Base-by-base conservation (phyloP, 2,113 vertebrate species). In the Sardina pilchardus region DNA sequence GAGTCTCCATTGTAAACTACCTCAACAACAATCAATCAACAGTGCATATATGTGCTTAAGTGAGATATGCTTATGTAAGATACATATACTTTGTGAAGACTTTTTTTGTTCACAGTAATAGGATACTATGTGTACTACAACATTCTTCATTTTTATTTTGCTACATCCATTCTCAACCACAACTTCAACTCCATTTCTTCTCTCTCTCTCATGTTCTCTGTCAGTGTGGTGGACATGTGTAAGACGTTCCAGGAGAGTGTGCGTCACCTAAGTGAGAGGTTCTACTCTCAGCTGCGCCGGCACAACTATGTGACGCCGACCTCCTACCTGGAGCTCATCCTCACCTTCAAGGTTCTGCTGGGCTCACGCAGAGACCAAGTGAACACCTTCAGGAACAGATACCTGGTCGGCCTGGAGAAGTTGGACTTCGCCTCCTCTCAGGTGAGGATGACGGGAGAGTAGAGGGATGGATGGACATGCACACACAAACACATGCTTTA, bases 231-330 rank as follows among this genome's bases (percentile, higher is more conserved):
- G 84, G 96, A 94, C 63, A 95, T 98, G 96, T 99, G 97, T 91
- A 97, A 97, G 82, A 97, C 92, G 50, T 98, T 99, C 90, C 97
- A 99, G 86, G 97, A 97, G 88, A 97, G 92, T 0, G 95, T 95
- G 48, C 94, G 94, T 83, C 91, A 94, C 0, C 92, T 99, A 81
- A 98, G 97, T 0, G 2, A 93, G 7, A 95, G 89, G 44, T 99
- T 96, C 86, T 97, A 94, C 24, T 86, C 92, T 1, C 93, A 85
- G 0, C 93, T 99, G 87, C 94, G 93, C 84, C 96, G 98, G 59
- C 94, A 97, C 92, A 97, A 99, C 93, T 99, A 99, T 0, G 97
- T 98, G 75, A 99, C 97, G 0, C 98, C 98, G 21, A 96, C 97
- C 0, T 99, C 98, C 78, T 99, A 99, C 87, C 94, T 99, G 0